Evolutionary conservation across 2,888 invertebrate species (phyloP).

Genomic region (Tenodera sinensis): DNA sequence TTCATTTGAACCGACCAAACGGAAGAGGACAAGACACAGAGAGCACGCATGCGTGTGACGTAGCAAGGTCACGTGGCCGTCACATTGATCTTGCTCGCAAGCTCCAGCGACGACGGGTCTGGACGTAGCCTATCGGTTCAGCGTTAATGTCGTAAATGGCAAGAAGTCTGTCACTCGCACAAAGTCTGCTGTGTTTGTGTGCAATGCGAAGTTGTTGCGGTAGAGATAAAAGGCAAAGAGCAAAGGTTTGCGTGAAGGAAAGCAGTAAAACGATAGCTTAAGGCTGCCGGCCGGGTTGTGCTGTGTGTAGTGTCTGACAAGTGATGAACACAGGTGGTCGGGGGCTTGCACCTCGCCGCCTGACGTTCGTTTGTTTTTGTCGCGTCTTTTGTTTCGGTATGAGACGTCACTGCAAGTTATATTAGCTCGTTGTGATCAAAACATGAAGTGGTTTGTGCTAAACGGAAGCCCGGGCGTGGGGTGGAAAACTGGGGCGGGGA

Average conservation of each 20-base stretch:
- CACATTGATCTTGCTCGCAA: conserved; percentile 10
- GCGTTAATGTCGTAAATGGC: background rate
- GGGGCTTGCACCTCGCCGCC: background rate
- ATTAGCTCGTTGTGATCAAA: background rate
- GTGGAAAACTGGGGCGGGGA: background rate
- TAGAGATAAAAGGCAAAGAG: background rate
- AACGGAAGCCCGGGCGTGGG: background rate
- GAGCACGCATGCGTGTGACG: background rate
- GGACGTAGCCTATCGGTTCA: background rate
- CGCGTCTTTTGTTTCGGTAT: background rate
- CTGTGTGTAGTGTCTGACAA: background rate
- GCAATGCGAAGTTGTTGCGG: background rate
- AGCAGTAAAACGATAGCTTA: background rate
- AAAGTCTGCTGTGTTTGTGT: background rate
- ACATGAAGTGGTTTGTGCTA: background rate
- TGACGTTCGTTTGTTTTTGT: background rate
- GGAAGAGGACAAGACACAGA: background rate
- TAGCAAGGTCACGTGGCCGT: conserved; percentile 10
- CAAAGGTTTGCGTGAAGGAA: background rate
- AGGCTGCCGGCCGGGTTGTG: background rate
- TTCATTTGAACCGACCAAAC: background rate
- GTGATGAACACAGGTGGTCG: background rate
- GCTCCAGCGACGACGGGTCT: background rate
- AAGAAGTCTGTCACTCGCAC: background rate
- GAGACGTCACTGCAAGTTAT: background rate